A percentile compares a stretch with the other conserved stretches of the same genome.
Evolutionary conservation across 2,888 invertebrate genomes (phyloP).

Genomic region (Lepidocyrtoides sp.): DNA sequence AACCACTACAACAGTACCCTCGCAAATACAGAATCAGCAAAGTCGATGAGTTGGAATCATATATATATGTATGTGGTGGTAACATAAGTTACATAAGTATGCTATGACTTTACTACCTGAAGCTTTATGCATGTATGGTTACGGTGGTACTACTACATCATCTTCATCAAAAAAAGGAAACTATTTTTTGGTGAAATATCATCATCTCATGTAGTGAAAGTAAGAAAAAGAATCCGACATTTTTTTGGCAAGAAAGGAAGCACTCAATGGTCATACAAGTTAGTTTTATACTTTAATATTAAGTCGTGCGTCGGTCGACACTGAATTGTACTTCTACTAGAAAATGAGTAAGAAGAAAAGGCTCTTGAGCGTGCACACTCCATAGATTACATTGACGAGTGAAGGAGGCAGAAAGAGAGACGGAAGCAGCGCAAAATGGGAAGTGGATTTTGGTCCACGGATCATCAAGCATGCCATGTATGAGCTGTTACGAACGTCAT

Average conservation of each 20-base stretch:
- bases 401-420: constrained; percentile 62
- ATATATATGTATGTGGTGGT: no score
- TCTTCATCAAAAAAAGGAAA: neutral
- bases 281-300: no score
- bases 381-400: constrained; percentile 72
- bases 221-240: constrained; percentile 57
- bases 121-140: no score
- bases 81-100: no score
- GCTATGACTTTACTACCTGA: no score
- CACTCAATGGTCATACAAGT: constrained; percentile 70
- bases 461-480: constrained; percentile 80
- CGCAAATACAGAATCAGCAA: neutral
- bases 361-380: constrained; percentile 69
- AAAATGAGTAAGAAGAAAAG: constrained; percentile 48
- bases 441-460: constrained; percentile 78
- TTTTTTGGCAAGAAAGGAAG: constrained; percentile 69
- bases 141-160: neutral
- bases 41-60: neutral
- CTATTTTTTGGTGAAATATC: neutral
- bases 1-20: neutral
- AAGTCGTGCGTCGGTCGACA: neutral
- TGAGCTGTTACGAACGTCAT: constrained; percentile 76
- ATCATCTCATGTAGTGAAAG: neutral
- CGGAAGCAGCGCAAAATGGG: constrained; percentile 71
- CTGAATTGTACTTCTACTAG: neutral